Conservation (phyloP, 1,140 invertebrate species). For the Drosophila sechellia region DNA sequence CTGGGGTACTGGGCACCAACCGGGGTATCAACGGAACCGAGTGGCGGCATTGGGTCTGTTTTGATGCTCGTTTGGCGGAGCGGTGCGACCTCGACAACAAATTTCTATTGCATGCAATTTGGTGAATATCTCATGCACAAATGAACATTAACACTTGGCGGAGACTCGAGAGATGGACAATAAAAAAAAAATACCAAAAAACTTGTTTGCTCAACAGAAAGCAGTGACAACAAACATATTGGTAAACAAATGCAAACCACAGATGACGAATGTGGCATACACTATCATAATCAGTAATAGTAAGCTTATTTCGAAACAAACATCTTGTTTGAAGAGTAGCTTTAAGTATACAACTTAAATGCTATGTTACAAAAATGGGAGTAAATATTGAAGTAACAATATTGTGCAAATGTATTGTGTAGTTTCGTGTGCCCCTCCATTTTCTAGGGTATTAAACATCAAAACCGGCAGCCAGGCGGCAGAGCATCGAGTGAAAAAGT, state of each 20-base stretch:
- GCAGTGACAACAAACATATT: constrained; percentile 45
- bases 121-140: constrained; percentile 66
- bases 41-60: constrained; percentile 16
- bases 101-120: constrained; percentile 68
- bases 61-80: constrained; percentile 33
- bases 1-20: background rate
- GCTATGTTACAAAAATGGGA: too few species aligned
- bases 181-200: constrained; percentile 37
- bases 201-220: constrained; percentile 51
- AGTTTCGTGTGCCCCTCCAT: background rate
- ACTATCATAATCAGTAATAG: background rate
- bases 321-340: too few species aligned
- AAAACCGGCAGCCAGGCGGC: constrained; percentile 55
- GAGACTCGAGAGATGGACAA: constrained; percentile 30
- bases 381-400: background rate
- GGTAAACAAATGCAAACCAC: background rate
- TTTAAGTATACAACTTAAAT: too few species aligned
- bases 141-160: constrained; percentile 77
- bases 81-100: constrained; percentile 57
- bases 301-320: background rate
- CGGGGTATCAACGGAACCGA: constrained; percentile 2
- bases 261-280: background rate
- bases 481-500: constrained; percentile 50
- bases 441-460: constrained; percentile 43
- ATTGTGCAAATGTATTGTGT: background rate